These are phyloP conservation scores for Melanophora roralis DNA, from an alignment of 2,888 invertebrate species.

Conservation along the genomic window DNA sequence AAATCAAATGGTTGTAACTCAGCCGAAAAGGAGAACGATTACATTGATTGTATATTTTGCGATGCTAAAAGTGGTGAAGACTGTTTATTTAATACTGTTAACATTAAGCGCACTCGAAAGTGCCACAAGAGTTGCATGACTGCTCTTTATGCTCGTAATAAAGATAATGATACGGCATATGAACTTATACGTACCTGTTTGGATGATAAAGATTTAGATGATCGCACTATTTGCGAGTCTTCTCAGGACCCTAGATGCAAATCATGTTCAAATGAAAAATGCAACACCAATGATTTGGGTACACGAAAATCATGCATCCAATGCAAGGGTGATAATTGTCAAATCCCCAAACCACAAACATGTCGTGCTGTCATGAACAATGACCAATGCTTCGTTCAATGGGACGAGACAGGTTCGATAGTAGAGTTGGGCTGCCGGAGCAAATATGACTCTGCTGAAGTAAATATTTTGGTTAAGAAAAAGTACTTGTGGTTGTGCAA, in stretches of 20 bases:
- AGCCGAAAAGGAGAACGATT: slow-evolving; percentile 61
- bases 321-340: slow-evolving; percentile 69
- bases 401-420: slow-evolving; percentile 64
- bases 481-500: slow-evolving; percentile 70
- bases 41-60: slow-evolving; percentile 70
- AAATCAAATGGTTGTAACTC: slow-evolving; percentile 72
- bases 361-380: slow-evolving; percentile 66
- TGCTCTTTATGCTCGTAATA: slow-evolving; percentile 69
- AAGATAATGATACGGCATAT: slow-evolving; percentile 64
- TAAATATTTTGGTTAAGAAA: slow-evolving; percentile 55
- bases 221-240: slow-evolving; percentile 65
- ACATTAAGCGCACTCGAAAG: slow-evolving; percentile 59
- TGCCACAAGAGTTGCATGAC: slow-evolving; percentile 72
- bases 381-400: slow-evolving; percentile 70
- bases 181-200: slow-evolving; percentile 71
- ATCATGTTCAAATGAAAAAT: slow-evolving; percentile 64
- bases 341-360: slow-evolving; percentile 58
- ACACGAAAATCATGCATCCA: slow-evolving; percentile 67
- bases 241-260: slow-evolving; percentile 65
- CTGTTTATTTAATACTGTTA: slow-evolving; percentile 66
- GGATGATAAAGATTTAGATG: slow-evolving; percentile 71
- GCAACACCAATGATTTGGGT: slow-evolving; percentile 69
- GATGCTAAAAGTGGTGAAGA: slow-evolving; percentile 65
- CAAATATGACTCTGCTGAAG: slow-evolving; percentile 68
- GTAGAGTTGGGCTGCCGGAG: slow-evolving; percentile 70